Evolutionary conservation across 2,888 invertebrate species (phyloP).

Genomic region (Bellardia pandia): DNA sequence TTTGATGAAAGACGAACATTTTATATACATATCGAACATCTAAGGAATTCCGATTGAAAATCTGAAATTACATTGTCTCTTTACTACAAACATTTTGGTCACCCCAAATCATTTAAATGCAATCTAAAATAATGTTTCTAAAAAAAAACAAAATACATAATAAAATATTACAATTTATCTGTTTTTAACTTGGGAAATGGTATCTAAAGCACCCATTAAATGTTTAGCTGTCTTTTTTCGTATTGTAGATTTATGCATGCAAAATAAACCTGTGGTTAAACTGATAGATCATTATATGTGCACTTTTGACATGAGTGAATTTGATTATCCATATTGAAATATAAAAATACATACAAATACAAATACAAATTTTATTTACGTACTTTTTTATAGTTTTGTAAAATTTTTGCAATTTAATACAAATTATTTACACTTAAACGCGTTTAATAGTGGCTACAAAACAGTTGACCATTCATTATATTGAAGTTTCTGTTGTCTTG

Average conservation of each 20-base stretch:
- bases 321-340: conserved; percentile 58
- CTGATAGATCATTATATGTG: conserved; percentile 61
- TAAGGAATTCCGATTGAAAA: too few relatives aligned
- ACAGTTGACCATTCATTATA: conserved; percentile 47
- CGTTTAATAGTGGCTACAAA: conserved; percentile 58
- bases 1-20: too few relatives aligned
- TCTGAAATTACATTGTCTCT: too few relatives aligned
- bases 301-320: conserved; percentile 62
- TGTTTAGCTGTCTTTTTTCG: conserved; percentile 32
- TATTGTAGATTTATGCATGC: not conserved
- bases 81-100: not conserved
- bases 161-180: conserved; percentile 42
- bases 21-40: too few relatives aligned
- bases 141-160: not conserved
- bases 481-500: conserved; percentile 27
- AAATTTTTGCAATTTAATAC: conserved; percentile 52
- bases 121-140: conserved; percentile 16
- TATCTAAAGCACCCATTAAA: not conserved
- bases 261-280: conserved; percentile 44
- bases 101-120: not conserved
- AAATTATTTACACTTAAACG: conserved; percentile 66
- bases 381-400: conserved; percentile 29
- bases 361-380: not conserved
- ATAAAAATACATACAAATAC: not conserved
- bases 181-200: conserved; percentile 30